These are phyloP conservation scores for Agriopis marginaria DNA, from an alignment of 2,888 invertebrate species.

Conservation along the genomic window DNA sequence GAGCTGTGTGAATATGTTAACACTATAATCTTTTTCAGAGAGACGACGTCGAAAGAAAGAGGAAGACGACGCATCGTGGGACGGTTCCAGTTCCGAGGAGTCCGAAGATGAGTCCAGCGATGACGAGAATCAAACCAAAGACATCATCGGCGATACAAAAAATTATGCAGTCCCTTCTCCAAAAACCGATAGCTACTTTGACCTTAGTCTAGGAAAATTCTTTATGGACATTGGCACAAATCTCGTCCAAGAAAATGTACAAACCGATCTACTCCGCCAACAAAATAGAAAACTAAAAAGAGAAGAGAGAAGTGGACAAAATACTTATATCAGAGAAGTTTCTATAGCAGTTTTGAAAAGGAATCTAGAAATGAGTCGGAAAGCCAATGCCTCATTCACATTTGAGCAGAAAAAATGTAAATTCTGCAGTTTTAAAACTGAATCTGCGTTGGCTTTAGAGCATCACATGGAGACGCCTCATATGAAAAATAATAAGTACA, in stretches of 20 bases:
- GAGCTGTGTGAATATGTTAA: not conserved
- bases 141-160: conserved; percentile 81
- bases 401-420: conserved; percentile 93
- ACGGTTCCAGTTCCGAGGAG: conserved; percentile 82
- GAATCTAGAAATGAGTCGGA: conserved; percentile 94
- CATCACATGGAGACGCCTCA: conserved; percentile 96
- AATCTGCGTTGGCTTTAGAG: conserved; percentile 93
- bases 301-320: conserved; percentile 87
- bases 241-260: conserved; percentile 96
- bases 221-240: conserved; percentile 96
- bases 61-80: conserved; percentile 87
- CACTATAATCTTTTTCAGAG: conserved; percentile 51
- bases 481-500: conserved; percentile 94
- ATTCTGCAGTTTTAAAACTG: conserved; percentile 95
- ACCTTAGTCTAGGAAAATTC: conserved; percentile 95
- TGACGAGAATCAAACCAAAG: conserved; percentile 67
- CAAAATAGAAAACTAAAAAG: conserved; percentile 94
- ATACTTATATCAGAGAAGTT: conserved; percentile 89
- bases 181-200: conserved; percentile 91
- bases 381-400: conserved; percentile 93
- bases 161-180: conserved; percentile 70
- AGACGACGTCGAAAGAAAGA: conserved; percentile 65
- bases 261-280: conserved; percentile 95
- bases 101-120: conserved; percentile 80
- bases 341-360: conserved; percentile 94